Conservation (phyloP, 2,113 vertebrate genomes). For the Xiphophorus hellerii region DNA sequence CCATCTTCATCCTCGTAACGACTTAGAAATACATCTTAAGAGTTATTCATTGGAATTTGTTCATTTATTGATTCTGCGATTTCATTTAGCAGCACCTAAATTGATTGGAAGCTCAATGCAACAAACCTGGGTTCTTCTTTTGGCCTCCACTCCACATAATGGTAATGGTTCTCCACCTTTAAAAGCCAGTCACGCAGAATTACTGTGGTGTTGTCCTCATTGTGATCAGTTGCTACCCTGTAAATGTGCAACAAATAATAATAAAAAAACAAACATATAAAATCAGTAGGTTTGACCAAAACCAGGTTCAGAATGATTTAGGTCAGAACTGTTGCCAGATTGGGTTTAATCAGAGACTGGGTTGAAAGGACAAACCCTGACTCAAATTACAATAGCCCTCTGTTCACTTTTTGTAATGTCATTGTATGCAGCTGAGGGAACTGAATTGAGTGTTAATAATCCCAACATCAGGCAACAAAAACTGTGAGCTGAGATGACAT, state of each 20-base stretch:
- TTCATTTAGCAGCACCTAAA: background rate
- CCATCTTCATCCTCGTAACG: conserved; percentile 84
- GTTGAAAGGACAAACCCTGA: conserved; percentile 38
- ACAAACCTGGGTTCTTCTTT: conserved; percentile 85
- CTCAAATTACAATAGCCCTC: conserved; percentile 50
- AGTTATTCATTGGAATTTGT: background rate
- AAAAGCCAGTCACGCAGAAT: conserved; percentile 89
- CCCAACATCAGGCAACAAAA: conserved; percentile 20
- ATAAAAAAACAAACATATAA: background rate
- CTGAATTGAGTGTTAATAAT: conserved; percentile 29
- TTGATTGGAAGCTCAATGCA: background rate
- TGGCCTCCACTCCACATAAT: conserved; percentile 91
- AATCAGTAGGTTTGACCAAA: background rate
- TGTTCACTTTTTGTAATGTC: conserved; percentile 30
- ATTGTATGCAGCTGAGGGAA: conserved; percentile 53
- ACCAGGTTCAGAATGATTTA: background rate
- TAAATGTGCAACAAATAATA: conserved; percentile 21
- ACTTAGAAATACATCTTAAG: conserved; percentile 54
- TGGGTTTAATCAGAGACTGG: conserved; percentile 21
- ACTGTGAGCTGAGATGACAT: background rate
- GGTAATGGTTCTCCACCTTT: conserved; percentile 86
- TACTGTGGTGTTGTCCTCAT: conserved; percentile 86
- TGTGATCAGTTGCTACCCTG: conserved; percentile 94
- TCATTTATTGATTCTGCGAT: background rate
- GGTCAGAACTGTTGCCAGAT: background rate